Evolutionary conservation across 2,888 invertebrate genomes (phyloP), one percentile per base, ranked within the genome.

Genomic region (Lagria hirta): DNA sequence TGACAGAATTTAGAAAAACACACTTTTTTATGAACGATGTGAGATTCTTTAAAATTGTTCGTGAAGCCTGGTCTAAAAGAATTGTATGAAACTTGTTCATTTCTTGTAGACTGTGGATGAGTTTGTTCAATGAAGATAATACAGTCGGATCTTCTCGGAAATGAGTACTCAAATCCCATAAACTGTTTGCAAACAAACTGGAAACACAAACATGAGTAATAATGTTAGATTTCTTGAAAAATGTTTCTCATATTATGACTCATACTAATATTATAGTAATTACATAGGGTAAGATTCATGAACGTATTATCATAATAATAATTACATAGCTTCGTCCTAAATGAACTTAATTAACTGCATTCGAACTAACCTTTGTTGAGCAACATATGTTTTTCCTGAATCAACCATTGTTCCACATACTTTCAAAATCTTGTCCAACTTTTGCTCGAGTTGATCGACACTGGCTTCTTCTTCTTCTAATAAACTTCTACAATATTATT

Each of bases 51-150:
- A 89, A 76, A 51, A 96, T 85, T 49, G 93, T 92, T 62, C 93
- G 79, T 40, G 91, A 88, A 3, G 93, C 92, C 73, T 95, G 95
- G 71, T 96, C 95, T 62, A 95, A 74, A 14, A 95, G 75, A 53
- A 89, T 93, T 23, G 88, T 86, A 65, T 95, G 90, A 68, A 89
- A 94, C 69, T 94, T 95, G 69, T 90, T 88, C 84, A 95, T 90
- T 75, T 96, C 95, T 73, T 90, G 82, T 43, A 94, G 76, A 36
- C 85, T 82, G 64, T 88, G 78, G 52, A 86, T 85, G 53, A 88
- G 76, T 71, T 85, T 85, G 57, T 83, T 84, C 32, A 95, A 74
- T 20, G 86, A 84, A 44, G 88, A 84, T 72, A 88, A 82, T 37
- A 92, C 85, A 50, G 84, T 77, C 11, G 86, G 80, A 67, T 95